These are phyloP conservation scores for Athene noctua DNA, from an alignment of 2,113 vertebrate species.

Conservation along the genomic window DNA sequence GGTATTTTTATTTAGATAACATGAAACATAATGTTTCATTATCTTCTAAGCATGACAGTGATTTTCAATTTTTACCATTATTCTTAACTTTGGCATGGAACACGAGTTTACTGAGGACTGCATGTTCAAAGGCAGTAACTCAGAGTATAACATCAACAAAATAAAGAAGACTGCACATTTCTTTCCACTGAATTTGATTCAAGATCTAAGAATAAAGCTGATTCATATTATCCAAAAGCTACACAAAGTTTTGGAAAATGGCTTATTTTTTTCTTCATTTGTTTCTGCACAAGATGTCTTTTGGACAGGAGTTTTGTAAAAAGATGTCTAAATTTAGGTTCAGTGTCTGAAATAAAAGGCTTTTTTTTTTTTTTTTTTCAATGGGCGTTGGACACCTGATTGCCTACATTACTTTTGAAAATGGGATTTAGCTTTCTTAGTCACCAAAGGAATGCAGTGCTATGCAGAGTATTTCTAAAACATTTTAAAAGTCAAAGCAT, in stretches of 20 bases:
- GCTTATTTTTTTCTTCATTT: conserved; percentile 9
- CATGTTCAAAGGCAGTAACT: conserved; percentile 36
- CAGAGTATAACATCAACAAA: conserved; percentile 7
- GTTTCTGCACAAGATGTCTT: conserved; percentile 14
- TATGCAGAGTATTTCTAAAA: not conserved
- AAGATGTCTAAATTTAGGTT: conserved; percentile 41
- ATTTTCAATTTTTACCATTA: not conserved
- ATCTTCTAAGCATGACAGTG: not conserved
- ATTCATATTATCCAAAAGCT: conserved; percentile 51
- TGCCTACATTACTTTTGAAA: not conserved
- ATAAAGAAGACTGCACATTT: conserved; percentile 36
- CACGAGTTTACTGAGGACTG: not conserved
- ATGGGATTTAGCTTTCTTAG: not conserved
- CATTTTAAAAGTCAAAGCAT: not conserved
- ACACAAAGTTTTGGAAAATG: conserved; percentile 44
- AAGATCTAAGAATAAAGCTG: conserved; percentile 41
- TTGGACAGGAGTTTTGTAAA: not conserved
- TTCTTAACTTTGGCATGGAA: not conserved
- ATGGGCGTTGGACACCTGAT: not conserved
- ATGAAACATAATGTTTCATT: not conserved
- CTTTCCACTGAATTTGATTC: conserved; percentile 52
- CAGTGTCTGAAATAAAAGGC: not conserved
- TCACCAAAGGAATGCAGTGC: not conserved
- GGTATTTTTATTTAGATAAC: not conserved
- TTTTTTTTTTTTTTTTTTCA: not conserved